Base-by-base conservation (phyloP, 2,113 vertebrate species). In the Cryptomyrus ogoouensis region DNA sequence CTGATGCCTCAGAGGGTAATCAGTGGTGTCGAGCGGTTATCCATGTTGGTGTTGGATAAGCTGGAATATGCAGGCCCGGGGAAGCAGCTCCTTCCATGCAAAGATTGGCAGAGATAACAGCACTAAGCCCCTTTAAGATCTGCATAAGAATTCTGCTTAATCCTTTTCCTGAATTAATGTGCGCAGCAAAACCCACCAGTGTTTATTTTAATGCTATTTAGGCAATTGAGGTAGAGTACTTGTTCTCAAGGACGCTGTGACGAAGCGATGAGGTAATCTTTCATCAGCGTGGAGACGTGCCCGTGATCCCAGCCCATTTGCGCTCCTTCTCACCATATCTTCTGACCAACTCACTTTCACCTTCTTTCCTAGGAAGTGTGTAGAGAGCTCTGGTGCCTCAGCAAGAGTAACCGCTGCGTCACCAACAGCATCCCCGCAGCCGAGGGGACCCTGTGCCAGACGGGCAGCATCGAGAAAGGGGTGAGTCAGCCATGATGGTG, bases 281-380 rank as follows among this genome's bases (percentile, higher is more conserved):
- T 87, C 85, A 87, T 87, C 50, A 87, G 49, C 49, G 31, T 3
- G 27, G 47, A 52, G n/a, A 17, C 12, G 9, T 15, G 39, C 19
- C 27, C 3, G 1, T 50, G 66, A 50, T 47, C 27, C n/a, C 17
- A 24, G 66, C 19, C 10, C 27, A 6, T 50, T 49, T 35, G 7
- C 47, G 47, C 42, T 46, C 9, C 24, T 70, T 83, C 89, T 90
- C 91, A 88, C 92, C 83, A 92, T 93, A 91, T 95, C 93, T 97
- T 97, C 98, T 99, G 96, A 99, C 95, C 97, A 99, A 98, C 98
- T 97, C 97, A 96, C 97, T 97, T 97, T 95, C 97, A 97, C 97
- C 97, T 97, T 99, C 96, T 98, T 99, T 99, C 98, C 98, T 96
- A 99, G 98, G 98, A 99, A 99, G 98, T 99, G 97, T 99, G 98